Evolutionary conservation across 2,113 vertebrate species (phyloP).

Genomic region (Microcebus griseorufus): DNA sequence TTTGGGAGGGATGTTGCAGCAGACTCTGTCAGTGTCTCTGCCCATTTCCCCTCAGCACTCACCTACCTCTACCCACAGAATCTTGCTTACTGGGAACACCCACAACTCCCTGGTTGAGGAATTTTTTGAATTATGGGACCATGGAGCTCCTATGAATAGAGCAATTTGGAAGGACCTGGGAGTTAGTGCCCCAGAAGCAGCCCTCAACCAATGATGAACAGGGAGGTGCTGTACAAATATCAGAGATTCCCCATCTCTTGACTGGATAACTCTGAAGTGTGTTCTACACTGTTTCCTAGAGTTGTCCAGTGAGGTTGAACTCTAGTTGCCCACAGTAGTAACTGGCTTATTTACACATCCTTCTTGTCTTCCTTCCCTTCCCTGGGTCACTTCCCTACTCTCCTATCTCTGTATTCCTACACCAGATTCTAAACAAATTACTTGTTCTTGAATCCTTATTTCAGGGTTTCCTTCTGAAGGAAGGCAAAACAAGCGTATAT

Average conservation of each 20-base stretch:
- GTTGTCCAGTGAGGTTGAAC: not conserved
- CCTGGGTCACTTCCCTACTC: not conserved
- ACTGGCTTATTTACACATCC: not conserved
- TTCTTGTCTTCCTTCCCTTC: not conserved
- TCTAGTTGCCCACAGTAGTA: not conserved
- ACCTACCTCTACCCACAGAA: not conserved
- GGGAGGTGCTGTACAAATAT: not conserved
- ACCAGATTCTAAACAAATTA: not conserved
- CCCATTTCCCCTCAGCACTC: not conserved
- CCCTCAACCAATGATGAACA: not conserved
- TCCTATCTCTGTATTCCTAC: not conserved
- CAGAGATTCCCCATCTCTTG: not conserved
- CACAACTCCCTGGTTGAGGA: not conserved
- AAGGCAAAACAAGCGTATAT: not conserved
- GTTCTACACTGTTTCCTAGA: not conserved
- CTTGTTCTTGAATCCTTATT: not conserved
- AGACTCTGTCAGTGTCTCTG: not conserved
- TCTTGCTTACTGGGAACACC: not conserved
- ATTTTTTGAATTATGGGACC: not conserved
- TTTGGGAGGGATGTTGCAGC: not conserved
- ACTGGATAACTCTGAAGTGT: not conserved
- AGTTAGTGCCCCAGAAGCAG: not conserved
- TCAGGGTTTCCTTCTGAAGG: not conserved
- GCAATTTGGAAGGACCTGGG: not conserved
- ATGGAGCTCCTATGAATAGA: not conserved